Base-by-base conservation (phyloP, 1,140 invertebrate genomes). In the Bombyx mandarina region DNA sequence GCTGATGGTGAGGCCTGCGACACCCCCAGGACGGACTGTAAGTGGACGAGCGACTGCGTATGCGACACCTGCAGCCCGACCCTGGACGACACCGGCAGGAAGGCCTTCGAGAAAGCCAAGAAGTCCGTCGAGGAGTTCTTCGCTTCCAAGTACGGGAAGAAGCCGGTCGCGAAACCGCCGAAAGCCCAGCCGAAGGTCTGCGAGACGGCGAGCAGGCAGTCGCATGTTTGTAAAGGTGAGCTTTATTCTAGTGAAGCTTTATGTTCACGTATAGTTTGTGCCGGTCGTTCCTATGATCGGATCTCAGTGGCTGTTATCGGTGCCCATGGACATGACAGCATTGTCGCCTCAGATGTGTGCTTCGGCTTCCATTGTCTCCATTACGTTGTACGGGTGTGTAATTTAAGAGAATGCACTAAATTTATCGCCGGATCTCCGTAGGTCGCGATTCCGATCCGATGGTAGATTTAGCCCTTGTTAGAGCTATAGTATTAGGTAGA, bases 211-310 rank as follows among this genome's bases (percentile, higher is more conserved):
- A 63, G 63, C 1, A 79, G 84, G 61, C 81, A 82, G 54, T 81
- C 82, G 56, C 83, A 86, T 61, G 74, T 86, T 4, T 86, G 83
- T 69, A 86, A 86, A 71, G 80, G 83, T 86, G 22, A 59, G 72
- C 60, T 4, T 62, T 45, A n/a, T 7, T 18, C 22, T n/a, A 8
- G n/a, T 51, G 22, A 18, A 18, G 12, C 12, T 5, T 18, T 50
- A 7, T 50, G 10, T 22, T 18, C 12, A 18, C 12, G 12, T 18
- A 50, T 18, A 50, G 12, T 50, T 50, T 10, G 18, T 12, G 22
- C 0, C 0, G 10, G 1, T 8, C 6, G 7, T 3, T 50, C 1
- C 42, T 52, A 35, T 42, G 22, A 52, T 35, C 22, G 22, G 42
- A 35, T 52, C 12, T 18, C 12, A 18, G 12, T 18, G 12, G 12